Evolutionary conservation across 92 coral and sea anemone species (phyloP).

Genomic region (Siderastrea siderea): DNA sequence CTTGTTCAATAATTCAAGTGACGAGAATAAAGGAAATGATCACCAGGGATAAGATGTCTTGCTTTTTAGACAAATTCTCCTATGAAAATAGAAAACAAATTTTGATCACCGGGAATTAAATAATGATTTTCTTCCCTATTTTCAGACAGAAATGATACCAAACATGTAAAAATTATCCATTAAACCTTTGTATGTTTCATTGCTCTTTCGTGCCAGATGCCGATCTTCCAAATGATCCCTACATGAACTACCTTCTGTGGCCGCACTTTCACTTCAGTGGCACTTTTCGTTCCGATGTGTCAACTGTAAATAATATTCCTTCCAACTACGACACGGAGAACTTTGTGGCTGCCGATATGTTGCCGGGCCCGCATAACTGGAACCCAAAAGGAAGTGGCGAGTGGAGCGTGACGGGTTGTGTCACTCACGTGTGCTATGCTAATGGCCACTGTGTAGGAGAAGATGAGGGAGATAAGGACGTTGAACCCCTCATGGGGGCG

Average conservation of each 20-base stretch:
- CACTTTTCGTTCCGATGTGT: conserved; percentile 44
- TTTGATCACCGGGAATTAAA: no score
- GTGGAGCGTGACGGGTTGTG: conserved; percentile 52
- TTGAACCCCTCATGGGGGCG: conserved; percentile 22
- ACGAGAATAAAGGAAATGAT: no score
- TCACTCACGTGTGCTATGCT: conserved; percentile 52
- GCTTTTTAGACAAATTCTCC: no score
- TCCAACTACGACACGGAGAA: conserved; percentile 52
- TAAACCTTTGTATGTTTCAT: no score
- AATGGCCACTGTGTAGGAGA: conserved; percentile 40
- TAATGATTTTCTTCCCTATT: no score
- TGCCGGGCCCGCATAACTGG: neutral
- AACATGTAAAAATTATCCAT: no score
- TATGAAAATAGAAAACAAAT: no score
- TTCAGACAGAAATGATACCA: neutral
- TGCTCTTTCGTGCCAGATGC: neutral
- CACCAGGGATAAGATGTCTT: no score
- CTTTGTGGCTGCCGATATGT: conserved; percentile 9
- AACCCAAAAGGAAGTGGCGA: conserved; percentile 69
- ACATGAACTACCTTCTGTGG: conserved; percentile 50
- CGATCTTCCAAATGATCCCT: conserved; percentile 36
- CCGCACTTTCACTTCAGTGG: conserved; percentile 79
- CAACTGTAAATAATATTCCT: conserved; percentile 66
- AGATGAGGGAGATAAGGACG: neutral
- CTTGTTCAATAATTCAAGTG: no score